Conservation (phyloP, 64 coral and sea anemone genomes). For the Acropora yongei region DNA sequence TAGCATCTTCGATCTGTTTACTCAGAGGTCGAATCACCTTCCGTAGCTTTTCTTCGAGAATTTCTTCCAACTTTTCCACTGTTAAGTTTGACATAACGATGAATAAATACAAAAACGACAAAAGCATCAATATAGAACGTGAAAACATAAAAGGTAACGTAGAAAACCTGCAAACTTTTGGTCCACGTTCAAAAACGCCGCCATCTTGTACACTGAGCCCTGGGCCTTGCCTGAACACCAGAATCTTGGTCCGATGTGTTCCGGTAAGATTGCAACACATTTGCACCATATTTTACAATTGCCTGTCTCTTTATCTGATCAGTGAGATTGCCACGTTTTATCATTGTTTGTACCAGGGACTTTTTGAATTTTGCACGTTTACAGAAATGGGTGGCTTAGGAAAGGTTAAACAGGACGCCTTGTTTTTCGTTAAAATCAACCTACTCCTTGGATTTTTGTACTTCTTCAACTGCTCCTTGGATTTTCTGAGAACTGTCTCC, state of each 20-base stretch:
- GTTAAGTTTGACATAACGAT: too few relatives aligned
- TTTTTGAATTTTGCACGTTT: neutral
- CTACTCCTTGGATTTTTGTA: slow-evolving; percentile 82
- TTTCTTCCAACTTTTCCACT: too few relatives aligned
- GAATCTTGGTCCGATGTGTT: slow-evolving; percentile 77
- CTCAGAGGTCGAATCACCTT: too few relatives aligned
- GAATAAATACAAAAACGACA: too few relatives aligned
- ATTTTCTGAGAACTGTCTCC: slow-evolving; percentile 93
- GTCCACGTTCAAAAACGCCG: too few relatives aligned
- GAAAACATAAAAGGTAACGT: too few relatives aligned
- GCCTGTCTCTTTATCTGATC: neutral
- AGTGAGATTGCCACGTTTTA: neutral
- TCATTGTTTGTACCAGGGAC: too few relatives aligned
- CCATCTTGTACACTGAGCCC: too few relatives aligned
- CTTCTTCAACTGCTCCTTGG: slow-evolving; percentile 95
- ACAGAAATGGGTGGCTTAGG: slow-evolving; percentile 67
- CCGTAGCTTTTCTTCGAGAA: too few relatives aligned
- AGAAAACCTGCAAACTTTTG: too few relatives aligned
- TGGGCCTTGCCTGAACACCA: slow-evolving; percentile 92
- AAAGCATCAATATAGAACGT: too few relatives aligned
- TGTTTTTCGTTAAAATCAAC: slow-evolving; percentile 43
- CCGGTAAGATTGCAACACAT: slow-evolving; percentile 66
- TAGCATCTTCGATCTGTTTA: too few relatives aligned
- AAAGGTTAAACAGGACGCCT: slow-evolving; percentile 58
- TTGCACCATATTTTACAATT: neutral